Percentiles rank a stretch among this genome's conserved stretches.
These are phyloP conservation scores for Pantherophis alleghaniensis DNA, from an alignment of 2,797 vertebrate species.

Conservation along the genomic window DNA sequence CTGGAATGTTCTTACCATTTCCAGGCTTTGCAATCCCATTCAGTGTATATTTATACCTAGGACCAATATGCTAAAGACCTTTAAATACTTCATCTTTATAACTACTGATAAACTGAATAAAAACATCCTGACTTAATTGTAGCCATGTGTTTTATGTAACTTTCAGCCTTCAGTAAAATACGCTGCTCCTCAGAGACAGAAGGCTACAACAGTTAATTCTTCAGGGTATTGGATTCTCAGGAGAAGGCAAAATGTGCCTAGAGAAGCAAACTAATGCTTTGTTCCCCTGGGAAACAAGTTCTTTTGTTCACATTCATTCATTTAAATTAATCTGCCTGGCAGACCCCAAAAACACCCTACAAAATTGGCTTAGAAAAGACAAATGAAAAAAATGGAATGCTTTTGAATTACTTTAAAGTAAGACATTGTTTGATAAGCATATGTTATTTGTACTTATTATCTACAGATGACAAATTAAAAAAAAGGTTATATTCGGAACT, in stretches of 20 bases:
- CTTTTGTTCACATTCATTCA: neutral
- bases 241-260: neutral
- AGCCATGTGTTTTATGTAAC: constrained; percentile 11
- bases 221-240: constrained; percentile 9
- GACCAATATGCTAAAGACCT: neutral
- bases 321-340: constrained; percentile 9
- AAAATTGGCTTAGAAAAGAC: neutral
- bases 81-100: constrained; percentile 18
- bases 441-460: neutral
- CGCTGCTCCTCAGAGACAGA: neutral
- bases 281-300: neutral
- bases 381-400: neutral
- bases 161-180: neutral
- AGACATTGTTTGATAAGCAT: neutral
- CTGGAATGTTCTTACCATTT: neutral
- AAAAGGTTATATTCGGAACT: neutral
- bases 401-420: neutral
- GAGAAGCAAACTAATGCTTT: neutral
- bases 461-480: neutral
- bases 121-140: constrained; percentile 1
- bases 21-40: neutral
- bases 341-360: neutral
- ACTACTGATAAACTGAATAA: constrained; percentile 4
- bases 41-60: neutral
- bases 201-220: neutral